Conservation (phyloP, 2,113 vertebrate genomes). For the Melozone crissalis region DNA sequence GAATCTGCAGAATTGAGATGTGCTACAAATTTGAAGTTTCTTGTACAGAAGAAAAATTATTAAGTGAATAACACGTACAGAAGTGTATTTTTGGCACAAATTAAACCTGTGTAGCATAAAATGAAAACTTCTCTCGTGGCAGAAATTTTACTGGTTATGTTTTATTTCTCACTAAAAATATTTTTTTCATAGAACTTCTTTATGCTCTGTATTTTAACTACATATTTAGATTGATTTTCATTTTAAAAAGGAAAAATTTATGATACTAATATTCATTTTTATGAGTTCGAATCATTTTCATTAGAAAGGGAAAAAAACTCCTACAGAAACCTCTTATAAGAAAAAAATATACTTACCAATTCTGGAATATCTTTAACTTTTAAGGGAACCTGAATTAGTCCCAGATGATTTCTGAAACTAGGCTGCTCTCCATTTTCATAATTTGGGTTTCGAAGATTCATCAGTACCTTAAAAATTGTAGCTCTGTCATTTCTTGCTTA, state of each 20-base stretch:
- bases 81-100: background rate
- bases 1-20: background rate
- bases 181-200: background rate
- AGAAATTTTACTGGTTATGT: background rate
- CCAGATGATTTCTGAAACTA: conserved; percentile 87
- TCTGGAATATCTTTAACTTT: conserved; percentile 88
- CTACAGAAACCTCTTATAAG: background rate
- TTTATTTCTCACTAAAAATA: background rate
- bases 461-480: conserved; percentile 84
- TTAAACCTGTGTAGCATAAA: background rate
- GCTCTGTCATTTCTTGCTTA: conserved; percentile 32
- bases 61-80: background rate
- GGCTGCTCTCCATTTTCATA: conserved; percentile 86
- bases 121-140: background rate
- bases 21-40: background rate
- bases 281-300: background rate
- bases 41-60: background rate
- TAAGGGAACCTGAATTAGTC: conserved; percentile 92
- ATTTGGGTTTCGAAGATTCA: conserved; percentile 93
- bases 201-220: background rate
- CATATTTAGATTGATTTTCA: background rate
- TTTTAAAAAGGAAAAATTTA: background rate
- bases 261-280: background rate
- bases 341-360: conserved; percentile 79
- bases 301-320: background rate